Conservation (phyloP, 1,140 invertebrate species). For the Cherax destructor region DNA sequence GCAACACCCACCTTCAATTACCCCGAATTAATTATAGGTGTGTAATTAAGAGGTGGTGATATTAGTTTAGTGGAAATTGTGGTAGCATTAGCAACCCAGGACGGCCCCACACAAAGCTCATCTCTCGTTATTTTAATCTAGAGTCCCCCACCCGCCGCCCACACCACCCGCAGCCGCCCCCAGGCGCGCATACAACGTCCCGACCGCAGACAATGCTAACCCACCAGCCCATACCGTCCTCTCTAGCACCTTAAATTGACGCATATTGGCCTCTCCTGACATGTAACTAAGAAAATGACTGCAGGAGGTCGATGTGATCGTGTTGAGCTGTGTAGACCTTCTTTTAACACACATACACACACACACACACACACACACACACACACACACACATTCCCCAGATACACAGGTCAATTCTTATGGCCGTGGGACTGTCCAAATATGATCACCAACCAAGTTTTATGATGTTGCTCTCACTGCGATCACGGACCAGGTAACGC, state of each 20-base stretch:
- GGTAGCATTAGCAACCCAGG: neutral
- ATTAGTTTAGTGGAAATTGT: too few relatives aligned
- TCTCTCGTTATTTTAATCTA: slow-evolving; percentile 29
- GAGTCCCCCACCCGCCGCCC: neutral
- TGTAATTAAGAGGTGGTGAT: neutral
- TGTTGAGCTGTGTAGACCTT: too few relatives aligned
- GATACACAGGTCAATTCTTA: neutral
- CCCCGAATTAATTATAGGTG: too few relatives aligned
- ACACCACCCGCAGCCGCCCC: slow-evolving; percentile 10
- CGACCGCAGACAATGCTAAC: neutral
- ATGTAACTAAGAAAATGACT: neutral
- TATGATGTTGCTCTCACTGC: neutral
- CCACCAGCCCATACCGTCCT: neutral
- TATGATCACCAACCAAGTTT: slow-evolving; percentile 20
- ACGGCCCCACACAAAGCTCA: slow-evolving; percentile 7
- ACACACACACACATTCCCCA: neutral
- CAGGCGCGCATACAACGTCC: slow-evolving; percentile 5
- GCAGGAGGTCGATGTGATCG: too few relatives aligned
- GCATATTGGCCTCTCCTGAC: neutral
- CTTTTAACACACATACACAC: too few relatives aligned
- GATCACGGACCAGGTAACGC: neutral
- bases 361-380: too few relatives aligned
- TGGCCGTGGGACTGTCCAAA: neutral
- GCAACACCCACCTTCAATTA: neutral
- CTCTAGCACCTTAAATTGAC: neutral